Conservation (phyloP, 64 coral and sea anemone genomes). For the Hydrozoanthus tunicans region DNA sequence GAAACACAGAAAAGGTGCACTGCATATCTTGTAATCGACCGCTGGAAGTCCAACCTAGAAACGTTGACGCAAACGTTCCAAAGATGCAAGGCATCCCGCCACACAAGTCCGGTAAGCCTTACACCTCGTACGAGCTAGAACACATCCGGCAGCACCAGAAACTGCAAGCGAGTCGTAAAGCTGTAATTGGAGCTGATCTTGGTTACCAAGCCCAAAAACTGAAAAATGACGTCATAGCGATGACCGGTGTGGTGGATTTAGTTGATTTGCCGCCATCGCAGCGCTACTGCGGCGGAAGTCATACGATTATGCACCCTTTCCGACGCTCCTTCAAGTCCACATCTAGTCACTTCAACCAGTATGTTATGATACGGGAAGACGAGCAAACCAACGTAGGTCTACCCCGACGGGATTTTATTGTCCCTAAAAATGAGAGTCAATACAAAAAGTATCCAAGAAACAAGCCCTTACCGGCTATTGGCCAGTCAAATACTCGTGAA, state of each 20-base stretch:
- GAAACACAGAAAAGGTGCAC: conserved; percentile 83
- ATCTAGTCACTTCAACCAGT: conserved; percentile 85
- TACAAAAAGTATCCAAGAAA: conserved; percentile 71
- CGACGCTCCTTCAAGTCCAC: conserved; percentile 84
- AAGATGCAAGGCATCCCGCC: conserved; percentile 78
- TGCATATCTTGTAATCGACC: conserved; percentile 91
- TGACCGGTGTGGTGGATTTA: conserved; percentile 79
- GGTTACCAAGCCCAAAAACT: conserved; percentile 80
- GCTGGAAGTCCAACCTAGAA: conserved; percentile 66
- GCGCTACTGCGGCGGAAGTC: conserved; percentile 85
- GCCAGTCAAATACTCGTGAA: conserved; percentile 49
- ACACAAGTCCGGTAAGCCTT: conserved; percentile 87
- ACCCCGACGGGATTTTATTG: conserved; percentile 83
- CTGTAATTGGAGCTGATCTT: conserved; percentile 78
- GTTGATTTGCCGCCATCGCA: conserved; percentile 83
- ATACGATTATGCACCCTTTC: conserved; percentile 90
- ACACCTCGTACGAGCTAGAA: conserved; percentile 89
- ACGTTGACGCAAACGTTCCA: conserved; percentile 55
- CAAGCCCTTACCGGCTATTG: conserved; percentile 82
- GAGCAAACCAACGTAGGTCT: conserved; percentile 67
- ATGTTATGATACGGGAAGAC: conserved; percentile 84
- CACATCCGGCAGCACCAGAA: conserved; percentile 87
- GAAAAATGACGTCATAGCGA: conserved; percentile 86
- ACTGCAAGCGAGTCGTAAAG: conserved; percentile 52
- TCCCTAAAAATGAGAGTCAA: conserved; percentile 66